A percentile compares a stretch with the other conserved stretches of the same genome.
These are phyloP conservation scores for Chelonoidis abingdonii DNA, from an alignment of 2,113 vertebrate genomes.

Conservation along the genomic window DNA sequence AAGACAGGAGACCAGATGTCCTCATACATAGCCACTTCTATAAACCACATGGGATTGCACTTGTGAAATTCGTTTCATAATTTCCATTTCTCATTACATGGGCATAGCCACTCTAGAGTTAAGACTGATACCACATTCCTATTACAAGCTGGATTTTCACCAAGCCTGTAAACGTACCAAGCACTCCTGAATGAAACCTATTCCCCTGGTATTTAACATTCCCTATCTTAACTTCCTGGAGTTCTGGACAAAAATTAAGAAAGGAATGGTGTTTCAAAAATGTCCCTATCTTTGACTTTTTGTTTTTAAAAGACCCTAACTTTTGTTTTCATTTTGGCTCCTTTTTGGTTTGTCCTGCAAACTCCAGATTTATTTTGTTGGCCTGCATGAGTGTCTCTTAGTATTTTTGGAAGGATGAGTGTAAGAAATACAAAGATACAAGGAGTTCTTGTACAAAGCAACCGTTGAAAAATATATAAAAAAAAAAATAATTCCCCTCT, in stretches of 20 bases:
- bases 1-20: neutral
- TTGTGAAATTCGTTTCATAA: neutral
- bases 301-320: neutral
- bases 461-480: neutral
- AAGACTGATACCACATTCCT: neutral
- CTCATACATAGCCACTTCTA: neutral
- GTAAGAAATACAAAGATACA: neutral
- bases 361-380: neutral
- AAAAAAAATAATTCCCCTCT: too few relatives aligned
- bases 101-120: neutral
- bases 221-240: neutral
- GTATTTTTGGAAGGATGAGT: neutral
- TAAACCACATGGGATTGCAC: neutral
- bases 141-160: neutral
- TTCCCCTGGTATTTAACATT: neutral
- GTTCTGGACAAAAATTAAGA: neutral
- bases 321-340: neutral
- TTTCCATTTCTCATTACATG: neutral
- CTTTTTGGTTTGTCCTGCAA: neutral
- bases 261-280: neutral
- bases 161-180: neutral
- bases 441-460: neutral
- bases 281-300: neutral
- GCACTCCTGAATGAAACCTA: rapidly evolving
- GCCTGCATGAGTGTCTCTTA: neutral